These are phyloP conservation scores for Motacilla alba DNA, from an alignment of 2,113 vertebrate species.

Conservation along the genomic window DNA sequence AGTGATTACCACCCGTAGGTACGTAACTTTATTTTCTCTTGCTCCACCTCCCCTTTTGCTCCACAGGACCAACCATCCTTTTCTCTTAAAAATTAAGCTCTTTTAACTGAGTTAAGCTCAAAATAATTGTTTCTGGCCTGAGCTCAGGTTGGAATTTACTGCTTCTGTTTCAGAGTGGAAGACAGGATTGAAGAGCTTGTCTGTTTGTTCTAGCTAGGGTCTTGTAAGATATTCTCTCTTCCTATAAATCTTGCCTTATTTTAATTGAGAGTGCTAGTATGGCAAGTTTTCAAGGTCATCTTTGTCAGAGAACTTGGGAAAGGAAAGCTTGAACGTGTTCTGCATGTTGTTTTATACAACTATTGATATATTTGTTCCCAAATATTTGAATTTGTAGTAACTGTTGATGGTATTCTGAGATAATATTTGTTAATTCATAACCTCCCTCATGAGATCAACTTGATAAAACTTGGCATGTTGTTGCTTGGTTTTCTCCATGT, in stretches of 20 bases:
- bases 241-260: conserved; percentile 48
- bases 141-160: conserved; percentile 53
- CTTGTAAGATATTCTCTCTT: conserved; percentile 52
- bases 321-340: neutral
- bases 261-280: neutral
- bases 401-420: neutral
- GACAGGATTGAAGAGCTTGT: conserved; percentile 56
- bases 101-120: conserved; percentile 48
- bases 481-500: neutral
- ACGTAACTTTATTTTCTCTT: conserved; percentile 37
- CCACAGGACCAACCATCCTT: conserved; percentile 35
- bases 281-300: conserved; percentile 25
- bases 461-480: neutral
- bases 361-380: neutral
- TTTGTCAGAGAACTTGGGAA: neutral
- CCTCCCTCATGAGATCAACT: neutral
- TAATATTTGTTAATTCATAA: neutral
- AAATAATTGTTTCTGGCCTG: conserved; percentile 43
- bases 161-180: conserved; percentile 58
- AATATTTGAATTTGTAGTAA: neutral
- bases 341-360: neutral
- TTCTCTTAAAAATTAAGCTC: conserved; percentile 51
- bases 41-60: conserved; percentile 44
- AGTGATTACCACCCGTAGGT: neutral
- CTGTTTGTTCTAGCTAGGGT: conserved; percentile 51